Base-by-base conservation (phyloP, 2,797 vertebrate species). In the Melopsittacus undulatus region DNA sequence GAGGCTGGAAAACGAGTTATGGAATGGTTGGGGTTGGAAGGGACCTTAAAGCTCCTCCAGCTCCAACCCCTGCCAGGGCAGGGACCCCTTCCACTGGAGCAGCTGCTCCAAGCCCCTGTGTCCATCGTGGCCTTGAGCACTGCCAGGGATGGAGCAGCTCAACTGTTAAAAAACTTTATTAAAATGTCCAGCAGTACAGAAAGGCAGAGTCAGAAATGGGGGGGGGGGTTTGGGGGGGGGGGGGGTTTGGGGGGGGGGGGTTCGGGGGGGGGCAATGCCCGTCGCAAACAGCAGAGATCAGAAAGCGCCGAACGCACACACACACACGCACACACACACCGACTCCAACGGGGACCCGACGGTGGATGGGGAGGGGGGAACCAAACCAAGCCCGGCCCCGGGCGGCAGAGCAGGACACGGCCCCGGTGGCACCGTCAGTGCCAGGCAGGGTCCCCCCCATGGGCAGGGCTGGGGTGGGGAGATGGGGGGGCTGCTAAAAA, bases 151-250 rank as follows among this genome's bases (percentile, higher is more conserved):
- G 27, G 51, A 42, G 42, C 14, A 8, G 21, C 77, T 34, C 43
- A 97, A 97, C 96, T 96, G 97, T 98, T 98, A 98, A 98, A 98
- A 98, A 98, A 92, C 86, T 98, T 98, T 98, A 98, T 98, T 98
- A 98, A 98, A 98, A 98, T 96, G 97, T 97, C 95, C 97, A 97
- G 97, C 97, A 97, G 95, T 97, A 97, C 98, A 98, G 97, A 97
- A 97, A 98, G 94, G 75, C 97, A 96, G 97, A 97, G 97, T 97
- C 95, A 91, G 84, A 95, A 92, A 97, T 36, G 96, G 87, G 66
- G 38, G 63, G 63, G 32, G 67, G 67, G 49, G 16, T n/a, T n/a
- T 36, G 96, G 87, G 66, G 38, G 63, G 63, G 32, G 67, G 67
- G 49, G 16, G n/a, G n/a, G n/a, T n/a, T n/a, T 36, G 96, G 87